Evolutionary conservation across 2,888 invertebrate species (phyloP), one percentile per base, ranked within the genome.

Genomic region (Dolichomitus sp.): DNA sequence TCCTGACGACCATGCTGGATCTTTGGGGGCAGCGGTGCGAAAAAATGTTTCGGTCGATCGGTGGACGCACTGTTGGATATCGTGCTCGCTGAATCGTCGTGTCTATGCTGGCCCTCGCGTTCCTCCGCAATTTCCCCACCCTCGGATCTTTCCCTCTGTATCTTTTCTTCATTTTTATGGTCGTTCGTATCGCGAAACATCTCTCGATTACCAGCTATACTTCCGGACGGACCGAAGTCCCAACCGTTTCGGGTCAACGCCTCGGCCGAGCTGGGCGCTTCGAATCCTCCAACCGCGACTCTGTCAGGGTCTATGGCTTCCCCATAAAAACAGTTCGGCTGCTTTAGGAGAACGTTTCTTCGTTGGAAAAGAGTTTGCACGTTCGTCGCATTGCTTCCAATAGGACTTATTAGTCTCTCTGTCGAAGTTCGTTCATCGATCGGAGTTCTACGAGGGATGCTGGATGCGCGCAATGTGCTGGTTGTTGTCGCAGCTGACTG

Each of bases 31-130:
- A 92, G 68, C 6, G 91, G 92, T 0, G 93, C 90, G 73, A 93
- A 93, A 52, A 92, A 93, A 52, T 92, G 92, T 45, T 88, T 91
- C 0, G 90, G 89, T 37, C 88, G 90, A 23, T 87, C 89, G 70
- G 14, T 30, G 52, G 52, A 52, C 12, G 66, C 11, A 9, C 42
- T 70, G 17, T 5, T 19, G n/a, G n/a, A 14, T 3, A 37, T 7
- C 2, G 81, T 33, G 14, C 68, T 66, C 0, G 78, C 7, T 0
- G 75, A 65, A 57, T 80, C 72, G 37, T 76, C 61, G 40, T 17
- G 63, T 11, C 54, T 33, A 11, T n/a, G 68, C 19, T 27, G 37
- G 12, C 27, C 7, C 61, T 86, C 37, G 9, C 14, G 7, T 37
- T 52, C 27, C 37, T 52, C 37, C 17, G 3, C 0, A 14, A 17